Conservation (phyloP, 2,113 vertebrate genomes). For the Aythya baeri region DNA sequence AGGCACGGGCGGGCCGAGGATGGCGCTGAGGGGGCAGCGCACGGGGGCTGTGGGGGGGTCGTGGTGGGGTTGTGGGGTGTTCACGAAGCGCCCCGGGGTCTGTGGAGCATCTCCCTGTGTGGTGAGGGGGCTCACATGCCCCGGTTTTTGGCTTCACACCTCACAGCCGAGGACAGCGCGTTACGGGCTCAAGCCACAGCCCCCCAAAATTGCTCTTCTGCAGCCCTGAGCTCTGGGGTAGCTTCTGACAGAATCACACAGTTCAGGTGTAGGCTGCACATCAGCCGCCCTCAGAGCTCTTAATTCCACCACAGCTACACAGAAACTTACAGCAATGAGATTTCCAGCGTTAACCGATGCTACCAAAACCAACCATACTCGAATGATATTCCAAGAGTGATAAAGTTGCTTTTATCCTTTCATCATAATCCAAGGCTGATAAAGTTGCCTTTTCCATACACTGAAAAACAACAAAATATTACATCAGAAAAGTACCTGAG, state of each 20-base stretch:
- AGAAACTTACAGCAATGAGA: accelerated
- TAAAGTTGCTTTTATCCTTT: too few species aligned
- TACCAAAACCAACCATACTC: not conserved
- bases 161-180: accelerated
- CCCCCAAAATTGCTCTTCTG: not conserved
- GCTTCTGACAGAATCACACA: not conserved
- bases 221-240: not conserved
- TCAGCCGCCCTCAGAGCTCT: not conserved
- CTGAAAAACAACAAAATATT: not conserved
- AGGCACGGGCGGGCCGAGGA: too few species aligned
- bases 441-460: not conserved
- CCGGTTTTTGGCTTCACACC: not conserved
- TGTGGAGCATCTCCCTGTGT: accelerated
- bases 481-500: accelerated
- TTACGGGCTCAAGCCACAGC: not conserved
- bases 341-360: not conserved
- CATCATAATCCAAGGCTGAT: too few species aligned
- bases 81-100: too few species aligned
- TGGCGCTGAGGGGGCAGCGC: too few species aligned
- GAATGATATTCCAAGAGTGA: too few species aligned
- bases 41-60: too few species aligned
- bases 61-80: too few species aligned
- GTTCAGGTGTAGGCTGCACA: not conserved
- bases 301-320: not conserved
- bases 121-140: accelerated